These are phyloP conservation scores for Augochlora pura DNA, from an alignment of 1,140 invertebrate species.

Conservation along the genomic window DNA sequence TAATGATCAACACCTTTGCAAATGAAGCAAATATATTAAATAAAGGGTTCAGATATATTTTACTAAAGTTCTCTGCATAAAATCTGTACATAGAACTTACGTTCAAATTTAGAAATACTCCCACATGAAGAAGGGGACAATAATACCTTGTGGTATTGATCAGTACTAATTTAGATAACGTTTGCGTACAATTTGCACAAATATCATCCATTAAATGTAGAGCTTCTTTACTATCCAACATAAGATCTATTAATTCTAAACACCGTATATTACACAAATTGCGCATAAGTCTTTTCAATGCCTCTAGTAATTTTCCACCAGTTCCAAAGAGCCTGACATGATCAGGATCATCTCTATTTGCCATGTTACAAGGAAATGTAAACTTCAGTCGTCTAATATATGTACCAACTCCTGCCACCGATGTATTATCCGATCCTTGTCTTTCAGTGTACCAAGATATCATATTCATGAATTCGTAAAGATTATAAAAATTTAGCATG, in stretches of 20 bases:
- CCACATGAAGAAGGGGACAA: conserved; percentile 88
- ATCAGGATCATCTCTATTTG: conserved; percentile 82
- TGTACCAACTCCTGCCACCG: conserved; percentile 79
- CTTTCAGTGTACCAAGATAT: conserved; percentile 86
- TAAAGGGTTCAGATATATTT: background rate
- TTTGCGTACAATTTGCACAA: conserved; percentile 84
- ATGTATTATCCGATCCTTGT: conserved; percentile 67
- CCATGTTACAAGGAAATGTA: conserved; percentile 90
- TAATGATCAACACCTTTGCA: conserved; percentile 84
- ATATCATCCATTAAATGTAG: conserved; percentile 88
- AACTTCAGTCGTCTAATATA: conserved; percentile 86
- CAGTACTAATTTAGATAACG: conserved; percentile 84
- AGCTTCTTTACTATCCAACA: conserved; percentile 87
- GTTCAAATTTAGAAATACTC: conserved; percentile 88
- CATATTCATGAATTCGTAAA: conserved; percentile 92
- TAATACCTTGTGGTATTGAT: conserved; percentile 89
- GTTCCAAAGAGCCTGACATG: conserved; percentile 87
- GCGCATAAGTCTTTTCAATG: conserved; percentile 86
- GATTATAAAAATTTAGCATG: conserved; percentile 90
- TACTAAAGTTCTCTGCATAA: background rate
- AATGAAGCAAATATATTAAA: conserved; percentile 24
- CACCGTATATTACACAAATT: conserved; percentile 85
- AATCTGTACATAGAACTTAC: conserved; percentile 73
- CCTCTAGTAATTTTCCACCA: conserved; percentile 86
- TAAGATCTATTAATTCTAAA: conserved; percentile 88